Conservation (phyloP, 2,888 invertebrate species). For the Archips crataeganus region DNA sequence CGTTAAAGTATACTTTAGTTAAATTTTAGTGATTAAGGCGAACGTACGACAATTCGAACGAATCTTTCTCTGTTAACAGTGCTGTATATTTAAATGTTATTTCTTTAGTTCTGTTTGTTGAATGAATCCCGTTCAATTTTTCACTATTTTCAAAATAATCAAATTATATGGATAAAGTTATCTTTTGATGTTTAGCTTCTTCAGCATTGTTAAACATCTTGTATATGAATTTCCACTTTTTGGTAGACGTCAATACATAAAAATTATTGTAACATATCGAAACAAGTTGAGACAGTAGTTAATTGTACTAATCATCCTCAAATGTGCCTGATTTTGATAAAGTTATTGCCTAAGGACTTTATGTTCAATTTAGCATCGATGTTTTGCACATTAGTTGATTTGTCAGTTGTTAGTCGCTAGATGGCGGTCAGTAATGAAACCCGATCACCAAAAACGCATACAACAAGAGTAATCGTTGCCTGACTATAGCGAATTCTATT, state of each 20-base stretch:
- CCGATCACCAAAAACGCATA: slow-evolving; percentile 35
- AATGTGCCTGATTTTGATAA: slow-evolving; percentile 22
- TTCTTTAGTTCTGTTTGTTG: slow-evolving; percentile 24
- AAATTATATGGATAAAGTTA: background rate
- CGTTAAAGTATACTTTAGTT: slow-evolving; percentile 82
- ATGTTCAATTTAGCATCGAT: slow-evolving; percentile 33
- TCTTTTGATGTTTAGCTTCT: background rate
- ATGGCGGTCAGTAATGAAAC: slow-evolving; percentile 71
- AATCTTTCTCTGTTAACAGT: slow-evolving; percentile 52
- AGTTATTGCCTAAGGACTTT: slow-evolving; percentile 4
- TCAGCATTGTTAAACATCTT: background rate
- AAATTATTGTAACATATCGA: slow-evolving; percentile 6
- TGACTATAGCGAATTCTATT: too few species aligned
- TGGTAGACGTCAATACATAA: background rate
- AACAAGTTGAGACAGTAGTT: slow-evolving; percentile 17
- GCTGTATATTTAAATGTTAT: slow-evolving; percentile 37
- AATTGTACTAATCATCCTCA: slow-evolving; percentile 11
- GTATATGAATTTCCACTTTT: background rate
- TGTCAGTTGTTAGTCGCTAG: slow-evolving; percentile 63
- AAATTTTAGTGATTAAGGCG: slow-evolving; percentile 73
- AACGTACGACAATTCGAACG: slow-evolving; percentile 72
- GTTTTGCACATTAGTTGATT: slow-evolving; percentile 51
- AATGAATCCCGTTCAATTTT: background rate
- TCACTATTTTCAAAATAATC: background rate
- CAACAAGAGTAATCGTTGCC: background rate